phyloP scores from a whole-genome alignment of 2,113 vertebrate species.

The Vidua chalybeata region DNA sequence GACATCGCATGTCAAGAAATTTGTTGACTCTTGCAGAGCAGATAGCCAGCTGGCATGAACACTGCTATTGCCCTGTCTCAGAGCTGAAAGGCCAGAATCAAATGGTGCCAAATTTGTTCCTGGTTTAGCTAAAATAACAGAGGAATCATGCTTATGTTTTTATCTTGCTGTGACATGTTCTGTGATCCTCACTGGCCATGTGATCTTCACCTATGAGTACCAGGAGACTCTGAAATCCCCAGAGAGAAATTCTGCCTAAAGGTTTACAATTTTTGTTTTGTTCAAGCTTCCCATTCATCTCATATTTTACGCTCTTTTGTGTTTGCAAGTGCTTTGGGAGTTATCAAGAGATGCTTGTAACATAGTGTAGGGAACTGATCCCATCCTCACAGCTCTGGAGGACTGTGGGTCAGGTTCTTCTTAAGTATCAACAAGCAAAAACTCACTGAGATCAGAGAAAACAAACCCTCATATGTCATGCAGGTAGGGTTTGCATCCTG shows the following conservation, averaged over 20 bases:
- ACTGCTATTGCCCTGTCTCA: conserved; percentile 9
- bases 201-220: not conserved
- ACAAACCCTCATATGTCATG: fast-evolving
- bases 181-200: not conserved
- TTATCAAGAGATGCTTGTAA: conserved; percentile 1
- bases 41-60: conserved; percentile 48
- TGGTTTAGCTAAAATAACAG: conserved; percentile 20
- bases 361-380: not conserved
- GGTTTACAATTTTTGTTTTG: conserved; percentile 27
- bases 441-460: not conserved
- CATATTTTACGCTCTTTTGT: conserved; percentile 25
- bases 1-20: conserved; percentile 53
- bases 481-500: not conserved
- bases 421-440: not conserved
- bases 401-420: not conserved
- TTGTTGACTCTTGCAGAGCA: conserved; percentile 60
- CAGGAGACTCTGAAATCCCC: not conserved
- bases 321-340: conserved; percentile 23
- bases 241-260: conserved; percentile 4
- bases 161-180: not conserved
- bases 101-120: conserved; percentile 40
- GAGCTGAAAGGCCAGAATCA: conserved; percentile 43
- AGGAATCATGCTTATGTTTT: conserved; percentile 27
- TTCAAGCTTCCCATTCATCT: conserved; percentile 51
- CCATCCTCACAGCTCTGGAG: not conserved